These are phyloP conservation scores for Fratercula arctica DNA, from an alignment of 2,797 vertebrate genomes.

Conservation along the genomic window DNA sequence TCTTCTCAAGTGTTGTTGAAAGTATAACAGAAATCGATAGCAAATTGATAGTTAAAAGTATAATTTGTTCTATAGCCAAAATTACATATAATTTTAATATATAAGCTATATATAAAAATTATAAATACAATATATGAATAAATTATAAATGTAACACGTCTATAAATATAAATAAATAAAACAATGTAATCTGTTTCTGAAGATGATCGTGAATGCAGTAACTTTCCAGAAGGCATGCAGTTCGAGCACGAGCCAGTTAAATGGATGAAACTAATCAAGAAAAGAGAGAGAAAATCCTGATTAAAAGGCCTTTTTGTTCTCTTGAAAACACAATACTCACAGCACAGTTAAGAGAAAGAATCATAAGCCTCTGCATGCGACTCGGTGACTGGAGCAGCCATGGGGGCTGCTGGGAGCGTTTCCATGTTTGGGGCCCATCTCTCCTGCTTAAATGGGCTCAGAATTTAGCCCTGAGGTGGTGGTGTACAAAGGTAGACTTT, in stretches of 20 bases:
- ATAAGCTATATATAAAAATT: not conserved
- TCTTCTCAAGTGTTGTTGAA: not conserved
- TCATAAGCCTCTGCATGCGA: not conserved
- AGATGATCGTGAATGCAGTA: not conserved
- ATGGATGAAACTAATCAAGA: not conserved
- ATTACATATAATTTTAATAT: not conserved
- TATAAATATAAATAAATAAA: not conserved
- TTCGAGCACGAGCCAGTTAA: not conserved
- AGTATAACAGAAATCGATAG: not conserved
- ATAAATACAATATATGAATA: not conserved
- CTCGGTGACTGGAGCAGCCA: not conserved
- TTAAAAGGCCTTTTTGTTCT: not conserved
- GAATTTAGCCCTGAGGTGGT: conserved; percentile 11
- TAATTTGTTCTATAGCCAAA: no score
- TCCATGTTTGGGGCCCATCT: conserved; percentile 3
- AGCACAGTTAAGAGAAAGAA: not conserved
- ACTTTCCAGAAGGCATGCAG: not conserved
- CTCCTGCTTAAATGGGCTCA: not conserved
- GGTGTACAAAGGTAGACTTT: conserved; percentile 44
- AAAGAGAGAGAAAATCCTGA: not conserved
- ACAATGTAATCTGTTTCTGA: not conserved
- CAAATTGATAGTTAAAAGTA: not conserved
- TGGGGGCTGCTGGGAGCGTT: not conserved
- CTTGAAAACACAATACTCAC: not conserved
- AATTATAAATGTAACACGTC: not conserved